These are phyloP conservation scores for Falco columbarius DNA, from an alignment of 2,797 vertebrate species.

Conservation along the genomic window DNA sequence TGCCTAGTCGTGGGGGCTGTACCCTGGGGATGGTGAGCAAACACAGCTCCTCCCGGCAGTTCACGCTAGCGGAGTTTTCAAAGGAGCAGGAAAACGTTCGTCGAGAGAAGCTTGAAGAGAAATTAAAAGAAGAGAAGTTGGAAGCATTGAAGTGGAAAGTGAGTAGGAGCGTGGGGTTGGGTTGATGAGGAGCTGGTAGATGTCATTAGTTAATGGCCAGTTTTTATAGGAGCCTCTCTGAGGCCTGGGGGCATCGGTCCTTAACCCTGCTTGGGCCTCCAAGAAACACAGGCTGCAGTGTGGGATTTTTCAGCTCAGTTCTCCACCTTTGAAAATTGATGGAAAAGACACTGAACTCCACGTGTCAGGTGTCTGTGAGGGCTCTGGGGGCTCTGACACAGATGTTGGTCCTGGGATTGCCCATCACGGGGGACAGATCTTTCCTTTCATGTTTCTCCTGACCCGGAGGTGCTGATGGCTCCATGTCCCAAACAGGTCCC, in stretches of 20 bases:
- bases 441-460: neutral
- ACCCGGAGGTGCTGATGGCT: neutral
- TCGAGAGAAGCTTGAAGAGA: slow-evolving; percentile 85
- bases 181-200: neutral
- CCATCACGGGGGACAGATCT: rapidly evolving
- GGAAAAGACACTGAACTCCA: neutral
- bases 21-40: slow-evolving; percentile 92
- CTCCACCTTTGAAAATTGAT: neutral
- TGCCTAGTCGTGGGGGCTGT: slow-evolving; percentile 94
- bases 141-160: slow-evolving; percentile 89
- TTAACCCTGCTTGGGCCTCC: neutral
- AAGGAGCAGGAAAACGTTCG: slow-evolving; percentile 86
- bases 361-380: neutral
- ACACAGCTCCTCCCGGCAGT: slow-evolving; percentile 85
- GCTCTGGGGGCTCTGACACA: neutral
- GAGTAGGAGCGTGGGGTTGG: neutral
- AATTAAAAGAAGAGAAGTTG: slow-evolving; percentile 91
- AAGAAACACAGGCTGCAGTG: neutral
- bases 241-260: rapidly evolving
- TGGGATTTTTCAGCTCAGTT: neutral
- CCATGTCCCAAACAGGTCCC: neutral
- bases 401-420: neutral
- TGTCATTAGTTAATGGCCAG: neutral
- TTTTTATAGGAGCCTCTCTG: neutral
- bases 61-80: slow-evolving; percentile 90